phyloP scores from a whole-genome alignment of 92 coral and sea anemone genomes.

The Palythoa heliodiscus region DNA sequence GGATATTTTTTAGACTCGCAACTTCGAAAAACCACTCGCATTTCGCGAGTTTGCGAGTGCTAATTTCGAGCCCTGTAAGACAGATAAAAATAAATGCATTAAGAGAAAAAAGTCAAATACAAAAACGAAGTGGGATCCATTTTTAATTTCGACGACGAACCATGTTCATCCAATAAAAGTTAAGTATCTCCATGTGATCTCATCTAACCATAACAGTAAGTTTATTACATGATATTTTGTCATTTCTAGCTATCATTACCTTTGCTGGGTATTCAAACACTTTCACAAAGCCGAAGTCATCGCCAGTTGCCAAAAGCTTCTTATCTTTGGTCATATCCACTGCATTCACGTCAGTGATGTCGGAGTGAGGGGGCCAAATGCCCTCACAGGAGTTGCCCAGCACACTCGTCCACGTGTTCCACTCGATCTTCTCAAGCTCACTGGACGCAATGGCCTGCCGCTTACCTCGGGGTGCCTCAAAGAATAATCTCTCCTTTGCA shows the following conservation, averaged over 20 bases:
- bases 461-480: constrained; percentile 97
- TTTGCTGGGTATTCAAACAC: constrained; percentile 93
- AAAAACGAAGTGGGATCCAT: no score
- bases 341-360: constrained; percentile 93
- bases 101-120: no score
- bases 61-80: no score
- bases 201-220: not conserved
- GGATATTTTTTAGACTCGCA: no score
- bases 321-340: constrained; percentile 89
- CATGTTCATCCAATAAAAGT: no score
- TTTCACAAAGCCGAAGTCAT: constrained; percentile 97
- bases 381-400: constrained; percentile 86
- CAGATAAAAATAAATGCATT: no score
- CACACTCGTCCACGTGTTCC: constrained; percentile 97
- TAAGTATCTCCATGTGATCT: no score
- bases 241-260: constrained; percentile 44
- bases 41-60: no score
- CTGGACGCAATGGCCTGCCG: constrained; percentile 83
- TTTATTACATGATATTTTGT: not conserved
- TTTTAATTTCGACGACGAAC: no score
- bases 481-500: constrained; percentile 95
- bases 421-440: constrained; percentile 83
- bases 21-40: no score
- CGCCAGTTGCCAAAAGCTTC: constrained; percentile 90
- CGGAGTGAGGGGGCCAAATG: constrained; percentile 98